Conservation (phyloP, 2,797 vertebrate species). For the Morelia viridis region DNA sequence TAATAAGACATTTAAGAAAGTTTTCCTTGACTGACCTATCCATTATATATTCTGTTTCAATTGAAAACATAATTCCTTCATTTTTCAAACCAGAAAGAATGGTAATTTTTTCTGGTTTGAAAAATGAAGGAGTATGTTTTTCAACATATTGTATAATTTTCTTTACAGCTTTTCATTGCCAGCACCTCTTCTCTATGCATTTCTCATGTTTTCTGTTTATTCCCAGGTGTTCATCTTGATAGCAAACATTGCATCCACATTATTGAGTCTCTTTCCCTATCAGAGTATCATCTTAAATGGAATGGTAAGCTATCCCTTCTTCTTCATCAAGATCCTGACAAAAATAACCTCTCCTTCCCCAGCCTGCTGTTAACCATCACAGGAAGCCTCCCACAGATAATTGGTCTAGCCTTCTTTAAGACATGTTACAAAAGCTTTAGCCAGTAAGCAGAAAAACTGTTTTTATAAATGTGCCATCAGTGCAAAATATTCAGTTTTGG, state of each 20-base stretch:
- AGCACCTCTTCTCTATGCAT: neutral
- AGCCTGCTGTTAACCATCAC: neutral
- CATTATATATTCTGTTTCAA: slow-evolving; percentile 1
- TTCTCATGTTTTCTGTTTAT: neutral
- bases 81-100: slow-evolving; percentile 1
- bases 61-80: neutral
- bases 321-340: neutral
- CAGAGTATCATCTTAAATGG: neutral
- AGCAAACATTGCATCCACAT: neutral
- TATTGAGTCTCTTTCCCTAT: neutral
- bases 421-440: neutral
- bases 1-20: neutral
- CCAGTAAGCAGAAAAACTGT: neutral
- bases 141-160: neutral
- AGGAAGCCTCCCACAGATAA: neutral
- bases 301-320: neutral
- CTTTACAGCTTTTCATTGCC: neutral
- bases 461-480: neutral
- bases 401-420: neutral
- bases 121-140: neutral
- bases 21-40: neutral
- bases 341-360: neutral
- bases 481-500: neutral
- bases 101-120: neutral
- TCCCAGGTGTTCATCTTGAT: neutral